Evolutionary conservation across 1,140 invertebrate genomes (phyloP).

Genomic region (Platyscapa corneri): DNA sequence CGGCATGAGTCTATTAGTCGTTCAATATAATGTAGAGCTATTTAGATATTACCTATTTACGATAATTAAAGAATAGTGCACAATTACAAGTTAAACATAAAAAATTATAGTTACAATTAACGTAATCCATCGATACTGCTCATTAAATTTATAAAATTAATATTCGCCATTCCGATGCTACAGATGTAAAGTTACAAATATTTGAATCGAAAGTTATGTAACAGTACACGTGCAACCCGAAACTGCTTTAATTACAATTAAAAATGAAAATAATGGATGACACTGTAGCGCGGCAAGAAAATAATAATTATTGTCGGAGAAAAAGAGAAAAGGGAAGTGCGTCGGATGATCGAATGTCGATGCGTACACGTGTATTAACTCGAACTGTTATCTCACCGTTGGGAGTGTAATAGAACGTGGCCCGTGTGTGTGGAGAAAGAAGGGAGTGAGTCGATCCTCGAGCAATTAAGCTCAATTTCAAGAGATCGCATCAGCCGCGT

Average conservation of each 20-base stretch:
- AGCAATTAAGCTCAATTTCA: conserved; percentile 45
- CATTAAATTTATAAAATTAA: background rate
- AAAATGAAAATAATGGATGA: background rate
- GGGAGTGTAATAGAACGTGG: conserved; percentile 20
- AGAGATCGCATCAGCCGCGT: conserved; percentile 28
- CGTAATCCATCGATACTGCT: background rate
- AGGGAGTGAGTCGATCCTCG: conserved; percentile 5
- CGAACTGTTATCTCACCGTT: background rate
- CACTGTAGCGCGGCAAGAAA: background rate
- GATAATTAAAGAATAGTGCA: too few species aligned
- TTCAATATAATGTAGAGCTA: background rate
- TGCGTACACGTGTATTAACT: background rate
- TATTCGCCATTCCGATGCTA: background rate
- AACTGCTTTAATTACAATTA: background rate
- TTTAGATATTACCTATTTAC: too few species aligned
- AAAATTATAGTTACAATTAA: too few species aligned
- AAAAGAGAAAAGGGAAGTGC: background rate
- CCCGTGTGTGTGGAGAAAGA: background rate
- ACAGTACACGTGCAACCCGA: background rate
- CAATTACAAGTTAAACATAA: too few species aligned
- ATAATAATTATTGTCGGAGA: conserved; percentile 19
- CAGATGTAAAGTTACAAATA: background rate
- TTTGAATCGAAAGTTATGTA: background rate
- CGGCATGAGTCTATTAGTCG: too few species aligned
- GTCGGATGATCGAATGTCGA: conserved; percentile 30